A percentile compares a stretch with the other conserved stretches of the same genome.
phyloP scores from a whole-genome alignment of 2,888 invertebrate genomes.

The Calliphora vomitoria region DNA sequence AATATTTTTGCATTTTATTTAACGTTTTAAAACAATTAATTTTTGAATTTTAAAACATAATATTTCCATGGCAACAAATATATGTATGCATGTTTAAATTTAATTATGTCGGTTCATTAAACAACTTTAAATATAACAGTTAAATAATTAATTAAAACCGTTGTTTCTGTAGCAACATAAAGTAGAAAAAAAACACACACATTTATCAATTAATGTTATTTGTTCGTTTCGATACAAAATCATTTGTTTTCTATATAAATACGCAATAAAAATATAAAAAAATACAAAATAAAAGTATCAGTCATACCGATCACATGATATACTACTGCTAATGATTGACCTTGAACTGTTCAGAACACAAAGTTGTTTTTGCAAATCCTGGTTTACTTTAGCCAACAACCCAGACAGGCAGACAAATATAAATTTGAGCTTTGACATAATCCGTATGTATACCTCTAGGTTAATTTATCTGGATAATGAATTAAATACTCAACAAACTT shows the following conservation, averaged over 20 bases:
- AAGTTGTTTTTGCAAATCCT: background rate
- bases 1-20: slow-evolving; percentile 11
- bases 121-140: slow-evolving; percentile 41
- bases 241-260: slow-evolving; percentile 5
- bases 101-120: slow-evolving; percentile 59
- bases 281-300: background rate
- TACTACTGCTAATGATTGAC: background rate
- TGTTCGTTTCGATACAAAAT: slow-evolving; percentile 15
- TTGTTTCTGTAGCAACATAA: slow-evolving; percentile 16
- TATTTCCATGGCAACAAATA: slow-evolving; percentile 25
- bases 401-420: too few relatives aligned
- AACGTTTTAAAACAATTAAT: slow-evolving; percentile 38
- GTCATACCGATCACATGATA: background rate
- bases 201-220: slow-evolving; percentile 40
- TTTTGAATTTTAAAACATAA: slow-evolving; percentile 38
- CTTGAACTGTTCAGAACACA: background rate
- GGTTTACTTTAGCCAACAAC: too few relatives aligned
- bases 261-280: background rate
- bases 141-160: slow-evolving; percentile 58
- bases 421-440: too few relatives aligned
- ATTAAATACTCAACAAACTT: too few relatives aligned
- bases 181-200: background rate
- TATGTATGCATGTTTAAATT: slow-evolving; percentile 38
- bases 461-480: too few relatives aligned
- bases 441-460: too few relatives aligned